These are phyloP conservation scores for Sebastes oblongus DNA, from an alignment of 2,797 vertebrate species.

Conservation along the genomic window DNA sequence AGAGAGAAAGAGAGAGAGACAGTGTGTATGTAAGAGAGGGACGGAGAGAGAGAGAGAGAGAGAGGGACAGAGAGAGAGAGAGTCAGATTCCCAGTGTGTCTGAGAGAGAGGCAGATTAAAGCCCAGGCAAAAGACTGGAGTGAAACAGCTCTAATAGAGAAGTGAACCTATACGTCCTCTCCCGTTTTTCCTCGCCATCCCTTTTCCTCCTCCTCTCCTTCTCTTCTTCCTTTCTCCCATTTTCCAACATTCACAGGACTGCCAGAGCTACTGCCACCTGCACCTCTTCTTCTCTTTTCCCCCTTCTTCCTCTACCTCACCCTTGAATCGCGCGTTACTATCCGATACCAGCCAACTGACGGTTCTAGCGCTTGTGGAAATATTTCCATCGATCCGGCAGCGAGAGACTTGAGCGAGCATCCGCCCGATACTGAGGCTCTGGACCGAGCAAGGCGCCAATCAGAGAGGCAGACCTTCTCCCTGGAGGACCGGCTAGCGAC, in stretches of 20 bases:
- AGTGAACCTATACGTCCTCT: constrained; percentile 76
- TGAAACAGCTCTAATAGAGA: constrained; percentile 74
- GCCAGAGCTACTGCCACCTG: constrained; percentile 71
- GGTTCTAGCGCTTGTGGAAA: constrained; percentile 69
- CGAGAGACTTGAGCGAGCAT: constrained; percentile 52
- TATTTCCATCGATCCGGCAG: constrained; percentile 60
- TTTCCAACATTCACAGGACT: constrained; percentile 65
- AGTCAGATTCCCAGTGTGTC: constrained; percentile 50
- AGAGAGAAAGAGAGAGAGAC: constrained; percentile 9
- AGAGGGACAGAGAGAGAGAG: constrained; percentile 54
- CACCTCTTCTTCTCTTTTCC: constrained; percentile 57
- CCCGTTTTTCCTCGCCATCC: constrained; percentile 73
- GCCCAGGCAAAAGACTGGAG: constrained; percentile 68
- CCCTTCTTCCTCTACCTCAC: constrained; percentile 66
- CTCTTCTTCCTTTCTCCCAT: constrained; percentile 65
- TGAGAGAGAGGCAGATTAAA: constrained; percentile 69
- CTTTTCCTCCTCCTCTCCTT: constrained; percentile 68
- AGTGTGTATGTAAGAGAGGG: constrained; percentile 41
- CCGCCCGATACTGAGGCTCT: constrained; percentile 36
- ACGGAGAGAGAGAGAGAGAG: constrained; percentile 37
- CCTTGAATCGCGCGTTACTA: constrained; percentile 56
- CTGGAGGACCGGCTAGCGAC: constrained; percentile 53
- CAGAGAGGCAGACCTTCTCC: constrained; percentile 56
- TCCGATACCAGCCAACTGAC: constrained; percentile 41
- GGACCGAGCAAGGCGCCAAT: constrained; percentile 27